These are phyloP conservation scores for Microtus ochrogaster DNA, from an alignment of 2,113 vertebrate species.

Conservation along the genomic window DNA sequence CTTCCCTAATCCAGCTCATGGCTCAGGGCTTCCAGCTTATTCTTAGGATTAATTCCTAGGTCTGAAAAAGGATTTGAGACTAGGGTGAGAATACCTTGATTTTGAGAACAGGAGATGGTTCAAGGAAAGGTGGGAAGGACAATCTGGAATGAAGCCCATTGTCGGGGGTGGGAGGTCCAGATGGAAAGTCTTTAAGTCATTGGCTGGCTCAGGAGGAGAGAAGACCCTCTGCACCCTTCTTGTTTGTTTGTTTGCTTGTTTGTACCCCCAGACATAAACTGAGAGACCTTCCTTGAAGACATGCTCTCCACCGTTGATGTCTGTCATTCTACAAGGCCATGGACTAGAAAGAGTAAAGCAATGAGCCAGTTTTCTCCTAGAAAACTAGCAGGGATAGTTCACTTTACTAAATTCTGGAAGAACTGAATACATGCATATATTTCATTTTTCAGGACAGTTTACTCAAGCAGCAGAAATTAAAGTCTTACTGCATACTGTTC, in stretches of 20 bases:
- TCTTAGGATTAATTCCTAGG: neutral
- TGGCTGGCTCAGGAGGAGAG: neutral
- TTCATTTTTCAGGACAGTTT: neutral
- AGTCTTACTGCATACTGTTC: fast-evolving
- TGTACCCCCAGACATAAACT: neutral
- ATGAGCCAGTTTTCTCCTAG: neutral
- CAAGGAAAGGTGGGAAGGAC: too few species aligned
- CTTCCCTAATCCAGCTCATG: fast-evolving
- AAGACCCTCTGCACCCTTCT: neutral
- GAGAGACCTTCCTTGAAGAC: neutral
- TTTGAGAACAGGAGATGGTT: neutral
- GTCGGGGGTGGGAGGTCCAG: fast-evolving
- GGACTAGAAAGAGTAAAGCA: neutral
- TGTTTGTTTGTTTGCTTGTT: neutral
- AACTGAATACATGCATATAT: neutral
- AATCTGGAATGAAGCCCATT: too few species aligned
- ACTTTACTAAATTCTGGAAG: neutral
- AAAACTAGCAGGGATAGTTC: neutral
- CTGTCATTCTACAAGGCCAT: neutral
- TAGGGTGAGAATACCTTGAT: neutral
- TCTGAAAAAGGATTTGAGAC: fast-evolving
- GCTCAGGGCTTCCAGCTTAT: fast-evolving
- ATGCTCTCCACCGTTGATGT: neutral
- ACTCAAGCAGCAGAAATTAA: neutral
- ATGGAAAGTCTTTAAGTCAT: neutral